Percentiles rank a stretch among this genome's conserved stretches.
Evolutionary conservation across 2,797 vertebrate genomes (phyloP).

Genomic region (Acipenser ruthenus): DNA sequence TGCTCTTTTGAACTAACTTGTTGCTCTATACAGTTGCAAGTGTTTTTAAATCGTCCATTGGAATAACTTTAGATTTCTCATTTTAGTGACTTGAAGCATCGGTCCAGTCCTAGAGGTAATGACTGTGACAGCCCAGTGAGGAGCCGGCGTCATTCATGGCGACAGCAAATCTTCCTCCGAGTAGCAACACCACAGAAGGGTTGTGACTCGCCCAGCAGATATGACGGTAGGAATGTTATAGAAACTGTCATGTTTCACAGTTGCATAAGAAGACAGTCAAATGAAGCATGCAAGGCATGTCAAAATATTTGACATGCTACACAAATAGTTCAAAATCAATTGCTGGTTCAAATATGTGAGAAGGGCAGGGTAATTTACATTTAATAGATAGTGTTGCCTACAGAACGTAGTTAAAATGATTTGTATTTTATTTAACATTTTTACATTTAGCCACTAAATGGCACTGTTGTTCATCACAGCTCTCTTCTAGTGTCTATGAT

Average conservation of each 20-base stretch:
- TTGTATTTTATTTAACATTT: not conserved
- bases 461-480: not conserved
- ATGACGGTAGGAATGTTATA: slow-evolving; percentile 48
- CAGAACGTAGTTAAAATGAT: not conserved
- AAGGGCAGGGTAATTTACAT: not conserved
- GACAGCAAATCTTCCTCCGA: slow-evolving; percentile 94
- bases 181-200: slow-evolving; percentile 92
- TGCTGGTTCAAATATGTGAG: not conserved
- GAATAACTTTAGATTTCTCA: not conserved
- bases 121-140: slow-evolving; percentile 62
- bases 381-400: not conserved
- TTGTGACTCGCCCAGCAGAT: slow-evolving; percentile 60
- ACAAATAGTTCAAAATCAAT: no score
- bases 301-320: no score
- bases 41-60: no score
- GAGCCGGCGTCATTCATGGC: slow-evolving; percentile 85
- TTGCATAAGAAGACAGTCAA: no score
- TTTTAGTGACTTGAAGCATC: slow-evolving; percentile 73
- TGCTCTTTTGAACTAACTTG: no score
- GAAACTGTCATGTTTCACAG: no score
- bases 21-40: no score
- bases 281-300: no score
- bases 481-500: no score
- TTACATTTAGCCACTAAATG: slow-evolving; percentile 1
- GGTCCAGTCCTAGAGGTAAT: slow-evolving; percentile 45